Percentiles rank a stretch among this genome's conserved stretches.
Conservation (phyloP, 2,888 invertebrate genomes). For the Clostera curtula region DNA sequence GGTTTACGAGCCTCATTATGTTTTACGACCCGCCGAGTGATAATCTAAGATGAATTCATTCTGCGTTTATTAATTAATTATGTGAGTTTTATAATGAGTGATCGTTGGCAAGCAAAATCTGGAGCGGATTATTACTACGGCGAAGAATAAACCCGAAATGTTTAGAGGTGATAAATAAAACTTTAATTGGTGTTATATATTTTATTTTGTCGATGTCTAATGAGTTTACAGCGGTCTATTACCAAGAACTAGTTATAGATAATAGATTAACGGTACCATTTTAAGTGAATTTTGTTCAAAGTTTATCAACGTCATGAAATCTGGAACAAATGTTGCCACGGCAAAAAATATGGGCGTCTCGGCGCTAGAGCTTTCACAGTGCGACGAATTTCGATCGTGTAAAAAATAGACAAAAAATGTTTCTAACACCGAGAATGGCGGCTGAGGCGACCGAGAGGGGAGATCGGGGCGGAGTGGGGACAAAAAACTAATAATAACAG, state of each 20-base stretch:
- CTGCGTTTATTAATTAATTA: conserved; percentile 23
- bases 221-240: not conserved
- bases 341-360: conserved; percentile 10
- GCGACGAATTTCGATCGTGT: conserved; percentile 26
- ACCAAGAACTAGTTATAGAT: too few relatives aligned
- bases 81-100: conserved; percentile 8
- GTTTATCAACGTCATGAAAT: not conserved
- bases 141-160: not conserved
- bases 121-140: not conserved
- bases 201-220: not conserved
- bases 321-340: not conserved
- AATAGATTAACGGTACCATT: too few relatives aligned
- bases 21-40: conserved; percentile 25
- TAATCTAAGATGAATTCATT: conserved; percentile 27
- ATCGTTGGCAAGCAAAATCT: not conserved
- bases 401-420: conserved; percentile 57
- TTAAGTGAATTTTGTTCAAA: not conserved
- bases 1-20: conserved; percentile 27
- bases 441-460: conserved; percentile 40
- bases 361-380: conserved; percentile 19
- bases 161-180: conserved; percentile 7
- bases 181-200: not conserved
- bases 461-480: conserved; percentile 50
- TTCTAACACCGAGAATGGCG: conserved; percentile 60
- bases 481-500: conserved; percentile 74